Evolutionary conservation across 2,888 invertebrate genomes (phyloP).

Genomic region (Actias luna): DNA sequence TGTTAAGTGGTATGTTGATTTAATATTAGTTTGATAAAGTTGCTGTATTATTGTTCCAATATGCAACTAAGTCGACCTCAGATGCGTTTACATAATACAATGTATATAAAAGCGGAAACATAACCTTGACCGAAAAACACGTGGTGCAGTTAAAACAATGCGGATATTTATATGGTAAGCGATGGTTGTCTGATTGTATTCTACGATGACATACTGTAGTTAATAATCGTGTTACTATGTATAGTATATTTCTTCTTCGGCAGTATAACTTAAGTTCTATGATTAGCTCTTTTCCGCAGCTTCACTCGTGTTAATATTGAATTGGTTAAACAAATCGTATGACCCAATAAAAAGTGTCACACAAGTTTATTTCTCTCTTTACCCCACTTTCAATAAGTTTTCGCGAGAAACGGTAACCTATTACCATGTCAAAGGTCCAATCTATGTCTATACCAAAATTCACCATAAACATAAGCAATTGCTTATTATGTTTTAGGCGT

Average conservation of each 20-base stretch:
- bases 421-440: too few relatives aligned
- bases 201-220: background rate
- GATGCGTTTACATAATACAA: background rate
- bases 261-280: background rate
- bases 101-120: background rate
- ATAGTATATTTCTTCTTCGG: background rate
- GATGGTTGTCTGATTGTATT: background rate
- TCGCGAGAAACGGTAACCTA: too few relatives aligned
- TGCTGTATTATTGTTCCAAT: background rate
- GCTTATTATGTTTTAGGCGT: too few relatives aligned
- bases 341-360: too few relatives aligned
- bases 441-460: too few relatives aligned
- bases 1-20: background rate
- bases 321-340: too few relatives aligned
- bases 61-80: background rate
- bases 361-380: too few relatives aligned
- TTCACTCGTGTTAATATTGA: too few relatives aligned
- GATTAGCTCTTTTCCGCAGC: background rate
- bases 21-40: background rate
- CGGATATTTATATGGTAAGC: background rate
- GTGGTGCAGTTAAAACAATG: conserved; percentile 1
- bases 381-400: too few relatives aligned
- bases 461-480: too few relatives aligned
- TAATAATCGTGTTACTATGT: background rate
- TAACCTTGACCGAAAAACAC: background rate